Evolutionary conservation across 2,113 vertebrate genomes (phyloP).

Genomic region (Atrichornis clamosus): DNA sequence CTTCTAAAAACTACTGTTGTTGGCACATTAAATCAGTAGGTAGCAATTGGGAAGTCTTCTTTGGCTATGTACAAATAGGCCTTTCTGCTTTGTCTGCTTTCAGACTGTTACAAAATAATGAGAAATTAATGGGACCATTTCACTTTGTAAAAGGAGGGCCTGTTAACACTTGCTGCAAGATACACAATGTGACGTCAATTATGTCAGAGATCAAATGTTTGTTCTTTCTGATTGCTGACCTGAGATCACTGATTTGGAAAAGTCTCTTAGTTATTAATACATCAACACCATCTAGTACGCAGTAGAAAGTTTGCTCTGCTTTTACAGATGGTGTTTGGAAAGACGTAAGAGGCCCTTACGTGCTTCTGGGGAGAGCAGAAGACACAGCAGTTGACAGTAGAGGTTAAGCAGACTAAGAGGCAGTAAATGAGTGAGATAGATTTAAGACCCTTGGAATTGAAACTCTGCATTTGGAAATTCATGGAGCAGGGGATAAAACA

Average conservation of each 20-base stretch:
- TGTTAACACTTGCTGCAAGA: not conserved
- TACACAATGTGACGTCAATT: not conserved
- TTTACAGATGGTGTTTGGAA: not conserved
- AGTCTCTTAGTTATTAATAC: not conserved
- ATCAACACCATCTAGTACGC: not conserved
- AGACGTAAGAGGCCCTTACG: not conserved
- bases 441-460: not conserved
- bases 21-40: not conserved
- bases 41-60: not conserved
- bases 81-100: not conserved
- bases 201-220: conserved; percentile 18
- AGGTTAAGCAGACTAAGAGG: not conserved
- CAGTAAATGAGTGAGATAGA: not conserved
- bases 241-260: not conserved
- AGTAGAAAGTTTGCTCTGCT: not conserved
- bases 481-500: rapidly evolving
- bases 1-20: not conserved
- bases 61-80: not conserved
- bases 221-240: not conserved
- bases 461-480: not conserved
- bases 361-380: not conserved
- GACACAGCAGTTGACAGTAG: not conserved
- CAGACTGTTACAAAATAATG: not conserved
- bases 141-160: not conserved
- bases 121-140: not conserved